Conservation (phyloP, 2,888 invertebrate species). For the Melikaiella ostensackeni region DNA sequence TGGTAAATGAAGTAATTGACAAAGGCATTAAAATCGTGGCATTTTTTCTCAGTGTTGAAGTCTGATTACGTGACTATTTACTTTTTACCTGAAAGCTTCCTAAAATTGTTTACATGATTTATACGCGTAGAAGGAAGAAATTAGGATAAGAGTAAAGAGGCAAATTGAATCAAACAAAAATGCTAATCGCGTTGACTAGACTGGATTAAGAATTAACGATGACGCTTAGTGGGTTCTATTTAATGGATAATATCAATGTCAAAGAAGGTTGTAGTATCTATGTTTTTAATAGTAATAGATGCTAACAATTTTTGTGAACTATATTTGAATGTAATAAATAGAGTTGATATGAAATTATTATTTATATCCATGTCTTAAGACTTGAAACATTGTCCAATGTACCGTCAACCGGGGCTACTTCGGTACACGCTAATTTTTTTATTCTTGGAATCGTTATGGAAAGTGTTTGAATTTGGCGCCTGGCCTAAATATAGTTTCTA, state of each 20-base stretch:
- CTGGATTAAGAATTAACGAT: neutral
- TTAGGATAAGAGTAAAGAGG: neutral
- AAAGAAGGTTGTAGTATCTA: neutral
- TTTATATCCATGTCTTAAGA: neutral
- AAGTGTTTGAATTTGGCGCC: no score
- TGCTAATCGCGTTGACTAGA: neutral
- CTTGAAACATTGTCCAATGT: neutral
- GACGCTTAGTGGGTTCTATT: conserved; percentile 29
- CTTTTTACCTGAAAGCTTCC: neutral
- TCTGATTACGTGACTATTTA: neutral
- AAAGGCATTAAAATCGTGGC: neutral
- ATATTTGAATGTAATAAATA: conserved; percentile 29
- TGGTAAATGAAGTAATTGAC: neutral
- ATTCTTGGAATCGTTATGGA: no score
- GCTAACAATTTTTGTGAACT: conserved; percentile 11
- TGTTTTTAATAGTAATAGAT: conserved; percentile 24
- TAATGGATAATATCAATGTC: conserved; percentile 1
- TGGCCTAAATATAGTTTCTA: no score
- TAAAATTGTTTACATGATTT: neutral
- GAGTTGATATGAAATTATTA: conserved; percentile 9
- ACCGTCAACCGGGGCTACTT: no score
- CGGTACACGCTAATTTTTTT: no score
- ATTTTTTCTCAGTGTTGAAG: neutral
- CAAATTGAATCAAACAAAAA: neutral
- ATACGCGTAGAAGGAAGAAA: neutral